Evolutionary conservation across 1,140 invertebrate species (phyloP).

Genomic region (Ectropis grisescens): DNA sequence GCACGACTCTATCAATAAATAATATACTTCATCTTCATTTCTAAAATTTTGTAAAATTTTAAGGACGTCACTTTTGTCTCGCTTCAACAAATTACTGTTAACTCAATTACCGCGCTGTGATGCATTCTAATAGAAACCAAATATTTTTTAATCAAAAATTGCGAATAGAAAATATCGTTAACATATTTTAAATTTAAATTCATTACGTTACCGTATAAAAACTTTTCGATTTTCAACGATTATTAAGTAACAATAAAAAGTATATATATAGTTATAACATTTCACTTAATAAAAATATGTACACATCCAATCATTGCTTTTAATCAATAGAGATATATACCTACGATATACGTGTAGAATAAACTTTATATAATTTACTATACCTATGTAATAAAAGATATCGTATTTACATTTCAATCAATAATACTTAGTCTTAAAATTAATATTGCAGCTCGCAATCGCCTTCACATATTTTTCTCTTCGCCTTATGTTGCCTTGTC

Average conservation of each 20-base stretch:
- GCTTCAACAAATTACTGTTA: too few species aligned
- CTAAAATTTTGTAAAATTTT: too few species aligned
- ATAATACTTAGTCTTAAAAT: constrained; percentile 48
- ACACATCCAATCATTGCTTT: constrained; percentile 59
- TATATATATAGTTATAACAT: constrained; percentile 22
- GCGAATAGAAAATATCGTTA: too few species aligned
- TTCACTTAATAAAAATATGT: too few species aligned
- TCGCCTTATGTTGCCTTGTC: constrained; percentile 10
- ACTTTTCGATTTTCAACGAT: constrained; percentile 40
- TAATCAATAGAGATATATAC: constrained; percentile 26
- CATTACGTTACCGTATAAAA: constrained; percentile 29
- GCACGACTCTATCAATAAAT: too few species aligned
- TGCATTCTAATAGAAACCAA: too few species aligned
- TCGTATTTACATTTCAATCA: constrained; percentile 12
- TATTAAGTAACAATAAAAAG: constrained; percentile 56
- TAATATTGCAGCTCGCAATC: constrained; percentile 65
- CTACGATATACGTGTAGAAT: too few species aligned
- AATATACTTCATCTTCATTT: too few species aligned
- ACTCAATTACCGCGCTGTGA: too few species aligned
- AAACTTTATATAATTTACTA: constrained; percentile 42
- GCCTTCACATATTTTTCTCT: constrained; percentile 26
- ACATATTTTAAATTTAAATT: too few species aligned
- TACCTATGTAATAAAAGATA: constrained; percentile 2
- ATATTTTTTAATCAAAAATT: too few species aligned
- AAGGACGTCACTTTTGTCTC: too few species aligned